phyloP scores from a whole-genome alignment of 2,888 invertebrate genomes.

The Eristalis intricaria region DNA sequence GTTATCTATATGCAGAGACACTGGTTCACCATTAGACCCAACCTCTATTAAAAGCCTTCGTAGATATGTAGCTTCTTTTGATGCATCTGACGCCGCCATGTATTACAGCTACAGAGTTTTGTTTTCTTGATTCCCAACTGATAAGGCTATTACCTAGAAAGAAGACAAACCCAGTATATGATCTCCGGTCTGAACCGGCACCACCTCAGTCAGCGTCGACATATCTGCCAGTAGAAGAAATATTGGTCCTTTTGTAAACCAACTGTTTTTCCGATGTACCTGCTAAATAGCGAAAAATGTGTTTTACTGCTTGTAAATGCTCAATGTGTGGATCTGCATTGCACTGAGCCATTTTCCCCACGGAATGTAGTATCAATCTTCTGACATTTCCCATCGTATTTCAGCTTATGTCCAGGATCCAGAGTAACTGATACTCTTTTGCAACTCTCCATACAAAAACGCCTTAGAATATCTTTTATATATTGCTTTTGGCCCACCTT shows the following conservation, averaged over 20 bases:
- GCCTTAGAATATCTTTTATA: slow-evolving; percentile 53
- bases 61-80: slow-evolving; percentile 32
- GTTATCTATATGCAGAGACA: slow-evolving; percentile 55
- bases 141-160: slow-evolving; percentile 7
- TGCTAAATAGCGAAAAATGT: slow-evolving; percentile 27
- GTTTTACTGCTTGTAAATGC: slow-evolving; percentile 39
- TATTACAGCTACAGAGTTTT: slow-evolving; percentile 28
- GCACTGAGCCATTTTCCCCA: too few relatives aligned
- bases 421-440: slow-evolving; percentile 60
- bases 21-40: slow-evolving; percentile 33
- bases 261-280: slow-evolving; percentile 31
- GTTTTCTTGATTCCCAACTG: slow-evolving; percentile 6
- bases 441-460: slow-evolving; percentile 66
- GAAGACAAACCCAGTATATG: slow-evolving; percentile 38
- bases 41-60: slow-evolving; percentile 45
- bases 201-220: slow-evolving; percentile 44
- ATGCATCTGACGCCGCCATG: too few relatives aligned
- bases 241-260: slow-evolving; percentile 14
- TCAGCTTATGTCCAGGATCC: neutral
- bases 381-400: too few relatives aligned
- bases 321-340: neutral
- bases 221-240: neutral
- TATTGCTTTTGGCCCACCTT: too few relatives aligned
- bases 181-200: slow-evolving; percentile 29
- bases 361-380: too few relatives aligned